Evolutionary conservation across 1,140 invertebrate species (phyloP).

Genomic region (Drosophila neocordata): DNA sequence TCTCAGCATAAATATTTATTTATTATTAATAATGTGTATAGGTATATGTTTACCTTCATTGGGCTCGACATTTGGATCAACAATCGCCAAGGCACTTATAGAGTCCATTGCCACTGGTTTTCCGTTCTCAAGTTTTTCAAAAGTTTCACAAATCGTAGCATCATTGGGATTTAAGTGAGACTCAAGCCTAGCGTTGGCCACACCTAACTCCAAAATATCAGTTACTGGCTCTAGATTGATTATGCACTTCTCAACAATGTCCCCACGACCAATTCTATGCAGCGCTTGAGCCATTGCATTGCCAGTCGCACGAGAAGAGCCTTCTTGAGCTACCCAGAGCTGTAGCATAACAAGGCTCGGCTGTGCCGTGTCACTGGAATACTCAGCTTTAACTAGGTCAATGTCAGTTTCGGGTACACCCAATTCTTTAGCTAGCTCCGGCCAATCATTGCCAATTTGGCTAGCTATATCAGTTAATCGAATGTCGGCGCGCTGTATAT

Average conservation of each 20-base stretch:
- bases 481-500: conserved; percentile 83
- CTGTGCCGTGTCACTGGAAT: conserved; percentile 88
- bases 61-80: neutral
- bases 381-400: conserved; percentile 92
- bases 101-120: neutral
- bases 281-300: conserved; percentile 94
- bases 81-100: neutral
- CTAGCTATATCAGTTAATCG: conserved; percentile 95
- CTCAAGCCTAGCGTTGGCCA: conserved; percentile 84
- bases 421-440: conserved; percentile 91
- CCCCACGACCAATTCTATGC: conserved; percentile 92
- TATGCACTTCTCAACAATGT: conserved; percentile 89
- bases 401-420: conserved; percentile 93
- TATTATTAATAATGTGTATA: neutral
- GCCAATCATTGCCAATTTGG: conserved; percentile 95
- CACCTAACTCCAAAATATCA: conserved; percentile 90
- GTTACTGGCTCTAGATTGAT: conserved; percentile 91
- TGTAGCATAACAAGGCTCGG: conserved; percentile 95
- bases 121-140: neutral
- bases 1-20: neutral
- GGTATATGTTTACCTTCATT: neutral
- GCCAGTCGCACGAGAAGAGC: conserved; percentile 82
- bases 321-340: conserved; percentile 87
- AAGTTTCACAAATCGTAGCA: neutral
- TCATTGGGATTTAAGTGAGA: neutral